phyloP scores from a whole-genome alignment of 2,113 vertebrate species.

The Tringa solitaria region DNA sequence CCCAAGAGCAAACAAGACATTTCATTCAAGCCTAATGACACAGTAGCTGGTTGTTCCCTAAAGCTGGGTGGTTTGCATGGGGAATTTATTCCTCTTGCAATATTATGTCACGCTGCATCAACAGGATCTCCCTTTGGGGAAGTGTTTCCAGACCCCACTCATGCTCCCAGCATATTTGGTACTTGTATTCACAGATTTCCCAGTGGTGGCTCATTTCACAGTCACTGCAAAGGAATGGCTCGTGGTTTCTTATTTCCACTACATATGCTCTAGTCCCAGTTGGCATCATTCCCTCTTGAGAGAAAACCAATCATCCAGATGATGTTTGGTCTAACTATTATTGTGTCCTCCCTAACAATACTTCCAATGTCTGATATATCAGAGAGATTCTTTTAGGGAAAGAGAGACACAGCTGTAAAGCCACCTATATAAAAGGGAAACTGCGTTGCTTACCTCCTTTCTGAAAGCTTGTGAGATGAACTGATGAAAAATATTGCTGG shows the following conservation, averaged over 20 bases:
- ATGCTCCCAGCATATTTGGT: background rate
- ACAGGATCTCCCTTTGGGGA: background rate
- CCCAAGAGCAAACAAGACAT: slow-evolving; percentile 2
- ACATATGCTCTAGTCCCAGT: background rate
- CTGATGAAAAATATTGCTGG: background rate
- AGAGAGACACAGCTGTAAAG: background rate
- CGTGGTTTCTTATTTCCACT: background rate
- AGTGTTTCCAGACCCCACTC: background rate
- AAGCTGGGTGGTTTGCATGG: background rate
- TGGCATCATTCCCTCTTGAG: background rate
- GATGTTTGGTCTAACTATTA: background rate
- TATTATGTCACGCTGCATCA: background rate
- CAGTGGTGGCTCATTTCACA: background rate
- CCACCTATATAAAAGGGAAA: background rate
- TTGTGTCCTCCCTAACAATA: background rate
- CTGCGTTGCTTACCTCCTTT: background rate
- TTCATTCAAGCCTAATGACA: background rate
- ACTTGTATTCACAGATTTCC: background rate
- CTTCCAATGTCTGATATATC: background rate
- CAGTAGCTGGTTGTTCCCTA: background rate
- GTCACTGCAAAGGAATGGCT: background rate
- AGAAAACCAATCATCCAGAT: background rate
- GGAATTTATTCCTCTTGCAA: background rate
- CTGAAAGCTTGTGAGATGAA: background rate
- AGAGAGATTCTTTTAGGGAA: background rate